Conservation (phyloP, 2,113 vertebrate genomes). For the Lasiurus cinereus region DNA sequence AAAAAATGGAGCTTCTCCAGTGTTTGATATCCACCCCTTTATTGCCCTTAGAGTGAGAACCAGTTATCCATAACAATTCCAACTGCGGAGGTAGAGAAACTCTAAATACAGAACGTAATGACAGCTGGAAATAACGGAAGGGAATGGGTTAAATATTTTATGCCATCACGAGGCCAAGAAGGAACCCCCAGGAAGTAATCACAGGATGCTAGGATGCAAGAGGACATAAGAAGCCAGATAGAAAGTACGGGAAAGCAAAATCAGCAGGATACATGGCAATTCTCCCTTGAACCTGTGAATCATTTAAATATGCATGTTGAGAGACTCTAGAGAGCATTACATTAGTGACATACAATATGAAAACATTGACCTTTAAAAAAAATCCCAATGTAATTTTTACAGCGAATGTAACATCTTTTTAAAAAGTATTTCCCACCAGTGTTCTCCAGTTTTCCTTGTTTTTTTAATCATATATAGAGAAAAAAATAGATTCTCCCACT, state of each 20-base stretch:
- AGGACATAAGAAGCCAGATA: not conserved
- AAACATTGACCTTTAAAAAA: conserved; percentile 60
- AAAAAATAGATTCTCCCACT: not conserved
- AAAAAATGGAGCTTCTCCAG: not conserved
- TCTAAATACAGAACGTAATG: conserved; percentile 28
- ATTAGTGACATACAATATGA: conserved; percentile 20
- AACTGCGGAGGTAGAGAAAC: conserved; percentile 21
- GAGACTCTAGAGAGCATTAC: conserved; percentile 26
- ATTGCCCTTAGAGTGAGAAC: not conserved
- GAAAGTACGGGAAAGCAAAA: not conserved
- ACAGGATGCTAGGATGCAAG: not conserved
- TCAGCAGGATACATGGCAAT: conserved; percentile 9
- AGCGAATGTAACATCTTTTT: conserved; percentile 9
- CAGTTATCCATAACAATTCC: not conserved
- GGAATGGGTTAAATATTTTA: not conserved
- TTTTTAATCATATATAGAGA: conserved; percentile 37
- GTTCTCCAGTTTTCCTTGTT: conserved; percentile 58
- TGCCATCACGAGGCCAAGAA: not conserved
- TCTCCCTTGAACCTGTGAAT: conserved; percentile 10
- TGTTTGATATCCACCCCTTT: not conserved
- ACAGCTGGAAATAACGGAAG: conserved; percentile 16
- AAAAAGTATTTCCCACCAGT: not conserved
- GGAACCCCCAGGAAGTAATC: not conserved
- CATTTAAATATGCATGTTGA: conserved; percentile 41
- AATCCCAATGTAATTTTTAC: conserved; percentile 53